A percentile compares a stretch with the other conserved stretches of the same genome.
These are phyloP conservation scores for Aurelia coerulea DNA, from an alignment of 30 jellyfish, hydroid and myxozoan genomes.

Conservation along the genomic window DNA sequence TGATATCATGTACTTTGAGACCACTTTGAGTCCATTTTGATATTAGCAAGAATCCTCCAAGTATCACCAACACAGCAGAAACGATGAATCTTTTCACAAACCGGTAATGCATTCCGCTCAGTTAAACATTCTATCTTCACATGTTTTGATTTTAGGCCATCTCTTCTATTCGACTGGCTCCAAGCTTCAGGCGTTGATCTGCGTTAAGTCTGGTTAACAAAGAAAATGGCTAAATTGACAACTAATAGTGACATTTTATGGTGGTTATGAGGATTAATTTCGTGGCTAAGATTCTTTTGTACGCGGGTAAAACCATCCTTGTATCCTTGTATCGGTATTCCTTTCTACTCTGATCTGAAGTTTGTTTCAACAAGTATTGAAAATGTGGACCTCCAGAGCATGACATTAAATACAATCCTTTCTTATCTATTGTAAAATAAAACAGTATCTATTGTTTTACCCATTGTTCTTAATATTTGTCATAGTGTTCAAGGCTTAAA, in stretches of 20 bases:
- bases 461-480: too few relatives aligned
- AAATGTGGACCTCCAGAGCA: too few relatives aligned
- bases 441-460: too few relatives aligned
- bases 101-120: constrained; percentile 59
- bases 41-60: constrained; percentile 41
- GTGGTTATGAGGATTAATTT: constrained; percentile 33
- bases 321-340: neutral
- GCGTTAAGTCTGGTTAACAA: constrained; percentile 27
- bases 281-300: constrained; percentile 28
- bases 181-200: neutral
- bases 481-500: too few relatives aligned
- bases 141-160: too few relatives aligned
- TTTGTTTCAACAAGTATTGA: too few relatives aligned
- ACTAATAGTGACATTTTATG: constrained; percentile 14
- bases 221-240: constrained; percentile 12
- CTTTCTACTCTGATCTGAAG: too few relatives aligned
- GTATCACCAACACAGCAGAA: constrained; percentile 33
- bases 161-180: too few relatives aligned
- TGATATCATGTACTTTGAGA: neutral
- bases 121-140: too few relatives aligned
- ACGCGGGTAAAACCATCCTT: constrained; percentile 15
- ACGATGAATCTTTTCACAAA: constrained; percentile 54
- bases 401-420: too few relatives aligned
- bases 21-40: constrained; percentile 43
- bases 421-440: too few relatives aligned